Percentiles rank a stretch among this genome's conserved stretches.
These are phyloP conservation scores for Corvus cornix DNA, from an alignment of 2,113 vertebrate genomes.

Conservation along the genomic window DNA sequence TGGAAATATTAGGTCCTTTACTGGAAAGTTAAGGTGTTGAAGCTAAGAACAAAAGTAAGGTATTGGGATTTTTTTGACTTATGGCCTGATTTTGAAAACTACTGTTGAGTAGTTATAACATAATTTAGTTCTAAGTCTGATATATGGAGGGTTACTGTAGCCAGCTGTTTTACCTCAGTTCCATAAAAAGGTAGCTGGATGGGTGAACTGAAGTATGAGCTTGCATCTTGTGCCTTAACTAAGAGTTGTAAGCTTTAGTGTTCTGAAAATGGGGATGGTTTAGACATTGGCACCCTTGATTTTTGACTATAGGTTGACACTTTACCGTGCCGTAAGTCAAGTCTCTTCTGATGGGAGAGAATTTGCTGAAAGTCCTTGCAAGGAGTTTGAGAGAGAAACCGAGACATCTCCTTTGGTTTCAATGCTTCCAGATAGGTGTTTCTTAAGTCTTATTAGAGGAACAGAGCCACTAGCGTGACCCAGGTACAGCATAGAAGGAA, in stretches of 20 bases:
- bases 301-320: not conserved
- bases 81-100: not conserved
- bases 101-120: not conserved
- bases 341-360: too few relatives aligned
- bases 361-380: too few relatives aligned
- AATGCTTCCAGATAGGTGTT: too few relatives aligned
- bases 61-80: not conserved
- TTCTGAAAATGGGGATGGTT: not conserved
- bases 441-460: too few relatives aligned
- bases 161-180: not conserved
- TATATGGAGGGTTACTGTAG: not conserved
- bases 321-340: too few relatives aligned
- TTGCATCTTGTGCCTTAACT: not conserved
- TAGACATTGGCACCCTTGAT: not conserved
- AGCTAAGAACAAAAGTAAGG: not conserved
- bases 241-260: not conserved
- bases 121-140: not conserved
- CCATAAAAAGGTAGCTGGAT: not conserved
- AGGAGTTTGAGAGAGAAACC: too few relatives aligned
- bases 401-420: too few relatives aligned
- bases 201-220: not conserved
- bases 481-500: too few relatives aligned
- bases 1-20: not conserved
- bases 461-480: too few relatives aligned
- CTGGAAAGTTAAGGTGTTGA: not conserved